These are phyloP conservation scores for Agrochola circellaris DNA, from an alignment of 2,888 invertebrate genomes.

Conservation along the genomic window DNA sequence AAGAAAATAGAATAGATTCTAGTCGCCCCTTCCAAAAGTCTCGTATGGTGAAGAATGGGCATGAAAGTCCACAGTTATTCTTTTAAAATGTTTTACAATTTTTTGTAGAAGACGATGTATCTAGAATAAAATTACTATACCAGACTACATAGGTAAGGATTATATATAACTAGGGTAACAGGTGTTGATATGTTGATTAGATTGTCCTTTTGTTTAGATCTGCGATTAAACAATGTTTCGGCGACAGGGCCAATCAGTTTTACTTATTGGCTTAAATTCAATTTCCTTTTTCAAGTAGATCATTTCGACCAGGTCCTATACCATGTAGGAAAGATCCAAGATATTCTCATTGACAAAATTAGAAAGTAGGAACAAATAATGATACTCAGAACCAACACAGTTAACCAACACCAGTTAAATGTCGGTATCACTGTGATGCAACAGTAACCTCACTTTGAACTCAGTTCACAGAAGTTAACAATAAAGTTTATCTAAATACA, in stretches of 20 bases:
- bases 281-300: not conserved
- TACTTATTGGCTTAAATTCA: not conserved
- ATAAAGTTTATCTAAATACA: slow-evolving; percentile 75
- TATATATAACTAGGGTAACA: not conserved
- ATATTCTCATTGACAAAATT: slow-evolving; percentile 38
- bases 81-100: too few species aligned
- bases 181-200: not conserved
- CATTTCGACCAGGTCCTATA: not conserved
- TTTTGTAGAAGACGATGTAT: too few species aligned
- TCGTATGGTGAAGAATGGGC: too few species aligned
- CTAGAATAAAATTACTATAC: too few species aligned
- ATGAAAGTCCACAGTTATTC: too few species aligned
- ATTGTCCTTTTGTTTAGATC: not conserved
- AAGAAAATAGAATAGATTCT: too few species aligned
- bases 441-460: slow-evolving; percentile 58
- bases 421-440: slow-evolving; percentile 53
- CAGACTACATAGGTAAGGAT: too few species aligned
- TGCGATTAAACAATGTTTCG: not conserved
- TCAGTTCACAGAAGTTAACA: slow-evolving; percentile 75
- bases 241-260: not conserved
- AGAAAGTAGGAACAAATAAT: slow-evolving; percentile 51
- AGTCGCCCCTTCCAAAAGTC: too few species aligned
- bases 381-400: slow-evolving; percentile 43
- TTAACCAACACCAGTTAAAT: slow-evolving; percentile 51
- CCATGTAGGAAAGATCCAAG: not conserved